Evolutionary conservation across 1,140 invertebrate genomes (phyloP).

Genomic region (Rhagoletis pomonella): DNA sequence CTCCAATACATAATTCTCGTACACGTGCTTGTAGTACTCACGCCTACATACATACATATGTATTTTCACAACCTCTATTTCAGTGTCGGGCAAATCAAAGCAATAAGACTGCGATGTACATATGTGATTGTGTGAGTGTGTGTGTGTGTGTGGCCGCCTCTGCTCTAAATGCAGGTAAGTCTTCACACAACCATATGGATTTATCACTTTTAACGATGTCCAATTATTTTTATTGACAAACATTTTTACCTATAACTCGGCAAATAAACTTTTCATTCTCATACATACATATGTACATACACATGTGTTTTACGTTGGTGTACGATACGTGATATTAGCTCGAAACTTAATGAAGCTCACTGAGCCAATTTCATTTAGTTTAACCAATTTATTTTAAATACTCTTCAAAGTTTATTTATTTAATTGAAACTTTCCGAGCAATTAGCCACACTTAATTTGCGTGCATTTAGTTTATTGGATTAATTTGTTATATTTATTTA

Average conservation of each 20-base stretch:
- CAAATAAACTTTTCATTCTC: not conserved
- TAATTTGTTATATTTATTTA: too few species aligned
- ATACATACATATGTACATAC: not conserved
- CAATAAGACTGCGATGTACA: too few species aligned
- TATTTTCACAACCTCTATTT: too few species aligned
- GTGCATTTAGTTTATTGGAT: not conserved
- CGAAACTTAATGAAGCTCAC: not conserved
- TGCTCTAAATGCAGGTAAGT: too few species aligned
- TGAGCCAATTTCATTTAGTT: not conserved
- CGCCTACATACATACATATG: not conserved
- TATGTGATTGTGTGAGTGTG: too few species aligned
- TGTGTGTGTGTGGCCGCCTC: too few species aligned
- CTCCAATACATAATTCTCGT: not conserved
- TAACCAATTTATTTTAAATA: conserved; percentile 20
- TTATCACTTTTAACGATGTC: conserved; percentile 40
- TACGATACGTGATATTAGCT: too few species aligned
- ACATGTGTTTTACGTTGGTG: not conserved
- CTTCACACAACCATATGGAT: not conserved
- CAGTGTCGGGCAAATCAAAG: too few species aligned
- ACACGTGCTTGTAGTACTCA: not conserved
- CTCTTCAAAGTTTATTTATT: conserved; percentile 1
- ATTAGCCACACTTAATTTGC: not conserved
- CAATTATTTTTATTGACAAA: conserved; percentile 45
- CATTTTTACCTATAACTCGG: not conserved
- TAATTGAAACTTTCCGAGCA: not conserved